Percentiles rank a stretch among this genome's conserved stretches.
phyloP scores from a whole-genome alignment of 2,797 vertebrate genomes.

The Cetoscarus ocellatus region DNA sequence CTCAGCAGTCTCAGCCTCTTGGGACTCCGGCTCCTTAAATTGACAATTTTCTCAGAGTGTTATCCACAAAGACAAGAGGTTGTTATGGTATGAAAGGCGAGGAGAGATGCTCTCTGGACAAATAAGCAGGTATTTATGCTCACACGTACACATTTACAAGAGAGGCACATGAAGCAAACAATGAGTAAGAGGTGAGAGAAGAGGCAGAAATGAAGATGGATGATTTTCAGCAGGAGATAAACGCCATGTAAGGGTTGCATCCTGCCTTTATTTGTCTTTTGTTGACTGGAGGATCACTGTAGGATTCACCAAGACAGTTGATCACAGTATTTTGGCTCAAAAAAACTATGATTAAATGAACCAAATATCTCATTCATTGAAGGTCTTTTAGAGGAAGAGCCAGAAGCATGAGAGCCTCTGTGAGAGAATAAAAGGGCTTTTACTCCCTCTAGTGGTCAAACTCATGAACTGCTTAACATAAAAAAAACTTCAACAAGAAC shows the following conservation, averaged over 20 bases:
- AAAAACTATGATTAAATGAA: not conserved
- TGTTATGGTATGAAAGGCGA: slow-evolving; percentile 22
- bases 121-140: slow-evolving; percentile 32
- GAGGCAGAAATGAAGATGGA: slow-evolving; percentile 12
- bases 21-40: slow-evolving; percentile 31
- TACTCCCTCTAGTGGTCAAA: slow-evolving; percentile 65
- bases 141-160: slow-evolving; percentile 1
- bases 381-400: not conserved
- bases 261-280: too few species aligned
- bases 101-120: slow-evolving; percentile 25
- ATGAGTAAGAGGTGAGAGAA: not conserved
- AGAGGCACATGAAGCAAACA: slow-evolving; percentile 2
- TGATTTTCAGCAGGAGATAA: not conserved
- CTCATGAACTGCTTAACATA: not conserved
- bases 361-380: not conserved
- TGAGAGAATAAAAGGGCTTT: slow-evolving; percentile 5
- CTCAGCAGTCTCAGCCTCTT: slow-evolving; percentile 45
- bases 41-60: slow-evolving; percentile 63
- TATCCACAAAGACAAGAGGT: slow-evolving; percentile 48
- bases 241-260: not conserved
- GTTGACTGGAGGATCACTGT: too few species aligned
- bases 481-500: too few species aligned
- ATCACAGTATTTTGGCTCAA: too few species aligned
- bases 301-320: too few species aligned
- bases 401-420: not conserved